Evolutionary conservation across 2,888 invertebrate genomes (phyloP), one percentile per base, ranked within the genome.

Genomic region (Fragum whitleyi): DNA sequence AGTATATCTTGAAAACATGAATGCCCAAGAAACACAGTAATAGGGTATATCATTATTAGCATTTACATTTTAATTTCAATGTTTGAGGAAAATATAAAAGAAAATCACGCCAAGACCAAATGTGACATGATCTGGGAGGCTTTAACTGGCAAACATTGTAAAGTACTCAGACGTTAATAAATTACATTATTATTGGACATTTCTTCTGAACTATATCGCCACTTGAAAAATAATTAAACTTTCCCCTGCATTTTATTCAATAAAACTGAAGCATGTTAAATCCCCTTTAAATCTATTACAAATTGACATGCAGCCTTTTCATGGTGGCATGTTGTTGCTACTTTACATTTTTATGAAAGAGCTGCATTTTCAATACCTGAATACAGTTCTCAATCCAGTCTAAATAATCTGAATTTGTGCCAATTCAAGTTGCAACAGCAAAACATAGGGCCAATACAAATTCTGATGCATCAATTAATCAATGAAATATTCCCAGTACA

Each of bases 191-290:
- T 65, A 65, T 26, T 42, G 42, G 42, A 42, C 9, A 23, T 14
- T 23, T 21, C 65, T 28, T 65, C 26, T 39, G 21, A 32, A 14
- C 42, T 36, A 29, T 42, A 42, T 21, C 21, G 65, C 65, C 42
- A 65, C 65, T 65, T 65, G 39, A 65, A 65, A 65, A 65, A n/a
- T 65, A 65, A 65, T 65, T 65, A 65, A 65, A 65, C 65, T 65
- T 65, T 65, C 65, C 65, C 42, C 65, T 39, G 39, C 65, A 65
- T 65, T 65, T 36, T 42, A 65, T 65, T 61, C 61, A 61, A 61
- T 61, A 61, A 61, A 61, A 28, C 61, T 32, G 7, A 28, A 61
- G 57, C 57, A 57, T 57, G 57, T 28, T 57, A 57, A 57, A 57
- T 57, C 57, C 65, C 42, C 26, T 36, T 65, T 16, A 39, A 65